A percentile compares a stretch with the other conserved stretches of the same genome.
Conservation (phyloP, 2,113 vertebrate species). For the Hirundichthys speculiger region DNA sequence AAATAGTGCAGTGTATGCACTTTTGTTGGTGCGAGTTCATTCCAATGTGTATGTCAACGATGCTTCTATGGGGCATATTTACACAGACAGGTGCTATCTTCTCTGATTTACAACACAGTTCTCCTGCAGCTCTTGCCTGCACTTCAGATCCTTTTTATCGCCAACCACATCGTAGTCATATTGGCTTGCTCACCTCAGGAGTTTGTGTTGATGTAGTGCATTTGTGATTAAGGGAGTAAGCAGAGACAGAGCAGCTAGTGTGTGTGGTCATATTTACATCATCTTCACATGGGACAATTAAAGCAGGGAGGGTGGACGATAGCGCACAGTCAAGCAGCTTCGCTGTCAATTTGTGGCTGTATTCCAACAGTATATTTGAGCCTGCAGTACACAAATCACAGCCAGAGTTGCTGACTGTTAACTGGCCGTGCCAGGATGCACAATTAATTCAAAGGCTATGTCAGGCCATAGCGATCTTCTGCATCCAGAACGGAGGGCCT, state of each 20-base stretch:
- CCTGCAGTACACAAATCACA: constrained; percentile 76
- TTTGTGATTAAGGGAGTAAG: constrained; percentile 16
- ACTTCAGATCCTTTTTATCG: constrained; percentile 13
- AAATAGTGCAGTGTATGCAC: background rate
- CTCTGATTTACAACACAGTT: constrained; percentile 49
- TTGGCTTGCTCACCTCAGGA: constrained; percentile 12
- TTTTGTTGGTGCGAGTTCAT: constrained; percentile 7
- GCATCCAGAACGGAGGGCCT: constrained; percentile 57
- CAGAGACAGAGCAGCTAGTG: constrained; percentile 7
- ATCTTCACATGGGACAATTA: constrained; percentile 60
- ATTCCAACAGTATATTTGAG: constrained; percentile 56
- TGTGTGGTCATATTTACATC: constrained; percentile 43
- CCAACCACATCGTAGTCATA: constrained; percentile 20
- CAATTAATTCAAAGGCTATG: constrained; percentile 76
- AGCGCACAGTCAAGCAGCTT: constrained; percentile 24
- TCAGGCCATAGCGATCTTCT: constrained; percentile 65
- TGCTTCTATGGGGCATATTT: constrained; percentile 18
- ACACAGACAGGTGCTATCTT: constrained; percentile 27
- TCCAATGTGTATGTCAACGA: background rate
- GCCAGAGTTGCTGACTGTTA: constrained; percentile 80
- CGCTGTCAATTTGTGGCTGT: constrained; percentile 63
- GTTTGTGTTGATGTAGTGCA: background rate
- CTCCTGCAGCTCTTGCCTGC: constrained; percentile 20
- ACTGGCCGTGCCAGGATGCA: constrained; percentile 61
- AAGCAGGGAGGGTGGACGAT: constrained; percentile 33